Conservation (phyloP, 2,113 vertebrate species). For the Tetrax tetrax region DNA sequence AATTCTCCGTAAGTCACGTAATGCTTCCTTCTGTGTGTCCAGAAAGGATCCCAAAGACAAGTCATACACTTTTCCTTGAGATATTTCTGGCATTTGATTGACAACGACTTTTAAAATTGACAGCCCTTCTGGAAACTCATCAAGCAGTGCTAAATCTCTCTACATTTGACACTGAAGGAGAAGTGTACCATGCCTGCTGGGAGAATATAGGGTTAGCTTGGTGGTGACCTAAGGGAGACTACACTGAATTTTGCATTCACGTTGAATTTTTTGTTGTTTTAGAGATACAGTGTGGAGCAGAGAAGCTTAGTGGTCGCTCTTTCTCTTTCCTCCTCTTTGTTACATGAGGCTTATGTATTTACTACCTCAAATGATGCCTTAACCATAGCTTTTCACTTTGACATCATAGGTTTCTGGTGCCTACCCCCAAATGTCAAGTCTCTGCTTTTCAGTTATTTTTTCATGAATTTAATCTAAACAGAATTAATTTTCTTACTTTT, state of each 20-base stretch:
- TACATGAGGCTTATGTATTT: background rate
- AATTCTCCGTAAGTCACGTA: background rate
- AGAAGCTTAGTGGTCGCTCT: background rate
- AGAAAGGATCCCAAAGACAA: background rate
- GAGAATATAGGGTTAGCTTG: background rate
- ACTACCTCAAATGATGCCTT: background rate
- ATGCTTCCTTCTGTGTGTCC: background rate
- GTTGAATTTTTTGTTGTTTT: background rate
- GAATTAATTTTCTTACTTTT: background rate
- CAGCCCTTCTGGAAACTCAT: background rate
- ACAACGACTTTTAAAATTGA: background rate
- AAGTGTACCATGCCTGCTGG: background rate
- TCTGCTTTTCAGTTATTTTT: background rate
- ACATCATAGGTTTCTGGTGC: background rate
- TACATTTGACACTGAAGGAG: background rate
- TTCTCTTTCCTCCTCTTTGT: background rate
- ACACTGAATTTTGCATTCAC: background rate
- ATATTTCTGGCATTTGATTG: background rate
- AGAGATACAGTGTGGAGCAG: background rate
- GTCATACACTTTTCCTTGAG: background rate
- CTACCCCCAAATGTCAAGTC: background rate
- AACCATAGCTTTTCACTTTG: background rate
- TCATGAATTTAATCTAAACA: background rate
- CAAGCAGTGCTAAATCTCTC: background rate
- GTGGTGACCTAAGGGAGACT: background rate